A percentile compares a stretch with the other conserved stretches of the same genome.
These are phyloP conservation scores for Agonopterix alstromeriana DNA, from an alignment of 2,888 invertebrate species.

Conservation along the genomic window DNA sequence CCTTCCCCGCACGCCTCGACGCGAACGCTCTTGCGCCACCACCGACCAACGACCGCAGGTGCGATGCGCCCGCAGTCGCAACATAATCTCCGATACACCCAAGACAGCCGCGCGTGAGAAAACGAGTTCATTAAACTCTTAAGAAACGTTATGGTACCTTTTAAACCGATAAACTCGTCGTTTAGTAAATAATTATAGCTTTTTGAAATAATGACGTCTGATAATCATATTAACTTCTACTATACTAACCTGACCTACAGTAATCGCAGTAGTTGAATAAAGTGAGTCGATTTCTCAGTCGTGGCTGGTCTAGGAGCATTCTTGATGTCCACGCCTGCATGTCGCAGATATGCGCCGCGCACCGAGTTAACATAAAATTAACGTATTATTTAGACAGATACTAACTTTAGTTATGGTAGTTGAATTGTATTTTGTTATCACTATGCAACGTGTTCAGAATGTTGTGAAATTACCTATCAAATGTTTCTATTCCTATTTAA, in stretches of 20 bases:
- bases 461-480: not conserved
- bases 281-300: slow-evolving; percentile 9
- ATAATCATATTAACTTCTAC: too few species aligned
- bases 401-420: not conserved
- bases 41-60: slow-evolving; percentile 59
- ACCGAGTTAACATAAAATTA: slow-evolving; percentile 24
- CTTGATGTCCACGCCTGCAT: slow-evolving; percentile 31
- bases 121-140: not conserved
- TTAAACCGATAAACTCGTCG: too few species aligned
- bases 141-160: too few species aligned
- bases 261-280: too few species aligned
- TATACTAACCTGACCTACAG: too few species aligned
- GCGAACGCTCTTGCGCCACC: slow-evolving; percentile 63
- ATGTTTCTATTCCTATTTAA: not conserved
- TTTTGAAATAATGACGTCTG: too few species aligned
- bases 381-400: not conserved
- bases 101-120: not conserved
- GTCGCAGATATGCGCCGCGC: slow-evolving; percentile 17
- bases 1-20: slow-evolving; percentile 93
- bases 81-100: too few species aligned
- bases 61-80: slow-evolving; percentile 20
- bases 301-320: slow-evolving; percentile 14
- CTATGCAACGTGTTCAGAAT: too few species aligned
- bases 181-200: too few species aligned
- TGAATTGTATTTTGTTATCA: too few species aligned